Evolutionary conservation across 1,140 invertebrate species (phyloP).

Genomic region (Rhysida immarginata): DNA sequence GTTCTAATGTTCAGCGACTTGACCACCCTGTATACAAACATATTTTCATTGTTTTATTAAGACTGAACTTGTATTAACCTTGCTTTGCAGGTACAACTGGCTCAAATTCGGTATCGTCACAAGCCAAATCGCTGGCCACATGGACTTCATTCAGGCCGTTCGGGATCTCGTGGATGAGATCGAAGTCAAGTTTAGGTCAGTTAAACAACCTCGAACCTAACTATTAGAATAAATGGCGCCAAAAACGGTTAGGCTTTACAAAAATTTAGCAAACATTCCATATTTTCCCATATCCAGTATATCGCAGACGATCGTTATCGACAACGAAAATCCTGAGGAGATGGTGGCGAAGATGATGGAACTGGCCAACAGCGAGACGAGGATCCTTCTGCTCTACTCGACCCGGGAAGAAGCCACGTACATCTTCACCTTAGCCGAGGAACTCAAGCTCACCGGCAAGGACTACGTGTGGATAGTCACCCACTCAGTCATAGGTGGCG

Average conservation of each 20-base stretch:
- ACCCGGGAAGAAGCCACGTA: slow-evolving; percentile 69
- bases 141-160: slow-evolving; percentile 76
- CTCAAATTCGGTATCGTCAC: slow-evolving; percentile 81
- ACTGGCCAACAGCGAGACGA: slow-evolving; percentile 74
- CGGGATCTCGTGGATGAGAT: neutral
- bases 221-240: no score
- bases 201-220: no score
- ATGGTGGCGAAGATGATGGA: slow-evolving; percentile 43
- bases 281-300: no score
- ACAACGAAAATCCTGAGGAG: slow-evolving; percentile 27
- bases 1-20: no score
- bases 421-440: slow-evolving; percentile 62
- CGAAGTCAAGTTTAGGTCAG: neutral
- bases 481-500: slow-evolving; percentile 72
- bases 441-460: slow-evolving; percentile 74
- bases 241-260: no score
- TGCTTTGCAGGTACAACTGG: slow-evolving; percentile 89
- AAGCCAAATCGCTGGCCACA: slow-evolving; percentile 72
- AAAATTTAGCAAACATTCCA: no score
- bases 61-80: no score
- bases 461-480: slow-evolving; percentile 95
- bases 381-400: slow-evolving; percentile 84
- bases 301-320: no score
- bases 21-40: no score
- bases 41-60: no score